Percentiles rank a stretch among this genome's conserved stretches.
phyloP scores from a whole-genome alignment of 2,888 invertebrate genomes.

The Ochropacha duplaris region DNA sequence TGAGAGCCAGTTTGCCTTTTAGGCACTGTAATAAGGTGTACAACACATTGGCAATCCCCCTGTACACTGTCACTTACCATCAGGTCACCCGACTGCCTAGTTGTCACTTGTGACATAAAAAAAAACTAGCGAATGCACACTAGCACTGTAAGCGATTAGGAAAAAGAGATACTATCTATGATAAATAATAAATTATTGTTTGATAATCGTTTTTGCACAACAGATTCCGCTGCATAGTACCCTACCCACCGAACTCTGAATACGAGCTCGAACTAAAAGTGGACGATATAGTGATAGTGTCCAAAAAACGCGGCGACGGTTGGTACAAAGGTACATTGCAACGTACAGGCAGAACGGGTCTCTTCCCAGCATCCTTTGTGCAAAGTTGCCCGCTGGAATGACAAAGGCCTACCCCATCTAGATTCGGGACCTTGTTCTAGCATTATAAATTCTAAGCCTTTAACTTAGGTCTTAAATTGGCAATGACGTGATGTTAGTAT shows the following conservation, averaged over 20 bases:
- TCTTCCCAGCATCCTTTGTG: constrained; percentile 97
- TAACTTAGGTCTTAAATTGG: background rate
- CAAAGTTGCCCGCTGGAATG: constrained; percentile 81
- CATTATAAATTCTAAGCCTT: background rate
- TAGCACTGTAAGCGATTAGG: no score
- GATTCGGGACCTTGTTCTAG: constrained; percentile 44
- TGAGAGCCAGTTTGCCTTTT: no score
- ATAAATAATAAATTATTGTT: no score
- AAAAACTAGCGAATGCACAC: no score
- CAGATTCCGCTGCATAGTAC: constrained; percentile 95
- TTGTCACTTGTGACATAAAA: no score
- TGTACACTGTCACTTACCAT: no score
- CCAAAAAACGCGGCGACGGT: constrained; percentile 95
- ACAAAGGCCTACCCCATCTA: constrained; percentile 40
- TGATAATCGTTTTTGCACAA: constrained; percentile 12
- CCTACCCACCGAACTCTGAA: constrained; percentile 97
- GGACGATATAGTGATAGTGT: constrained; percentile 95
- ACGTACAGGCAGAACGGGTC: constrained; percentile 94
- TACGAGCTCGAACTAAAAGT: constrained; percentile 95
- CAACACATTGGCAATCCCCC: no score
- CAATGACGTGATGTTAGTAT: no score
- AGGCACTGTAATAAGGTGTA: no score
- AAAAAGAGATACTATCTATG: no score
- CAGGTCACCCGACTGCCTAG: no score
- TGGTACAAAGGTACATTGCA: constrained; percentile 97